These are phyloP conservation scores for Polypedilum pembai DNA, from an alignment of 1,140 invertebrate genomes.

Conservation along the genomic window DNA sequence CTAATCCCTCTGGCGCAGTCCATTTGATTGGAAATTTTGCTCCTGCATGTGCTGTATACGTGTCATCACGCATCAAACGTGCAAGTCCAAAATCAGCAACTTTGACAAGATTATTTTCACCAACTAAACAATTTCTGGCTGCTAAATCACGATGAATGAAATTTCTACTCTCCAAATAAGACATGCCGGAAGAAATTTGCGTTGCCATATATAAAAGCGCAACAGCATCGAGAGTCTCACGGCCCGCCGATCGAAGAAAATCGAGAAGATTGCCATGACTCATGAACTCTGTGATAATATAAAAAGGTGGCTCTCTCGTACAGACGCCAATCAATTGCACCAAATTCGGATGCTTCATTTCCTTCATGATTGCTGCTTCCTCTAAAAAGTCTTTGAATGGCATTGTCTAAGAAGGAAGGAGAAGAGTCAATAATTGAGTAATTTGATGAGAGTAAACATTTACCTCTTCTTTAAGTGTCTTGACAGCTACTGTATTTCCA, in stretches of 20 bases:
- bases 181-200: conserved; percentile 98
- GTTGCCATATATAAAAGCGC: conserved; percentile 98
- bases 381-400: conserved; percentile 97
- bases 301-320: conserved; percentile 95
- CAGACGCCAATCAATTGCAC: conserved; percentile 96
- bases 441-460: neutral
- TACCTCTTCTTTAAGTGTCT: conserved; percentile 91
- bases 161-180: conserved; percentile 89
- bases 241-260: conserved; percentile 83
- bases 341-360: conserved; percentile 98
- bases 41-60: conserved; percentile 76
- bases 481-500: conserved; percentile 90
- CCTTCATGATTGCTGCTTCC: conserved; percentile 99
- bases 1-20: conserved; percentile 97
- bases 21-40: conserved; percentile 99
- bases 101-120: conserved; percentile 91
- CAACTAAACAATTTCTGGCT: conserved; percentile 95
- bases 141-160: conserved; percentile 99
- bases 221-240: conserved; percentile 85
- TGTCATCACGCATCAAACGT: conserved; percentile 92
- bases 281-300: conserved; percentile 99
- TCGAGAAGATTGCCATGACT: conserved; percentile 94
- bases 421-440: neutral
- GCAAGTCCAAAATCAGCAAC: conserved; percentile 98
- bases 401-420: conserved; percentile 69